Evolutionary conservation across 2,113 vertebrate genomes (phyloP), one percentile per base, ranked within the genome.

Genomic region (Elachura formosa): DNA sequence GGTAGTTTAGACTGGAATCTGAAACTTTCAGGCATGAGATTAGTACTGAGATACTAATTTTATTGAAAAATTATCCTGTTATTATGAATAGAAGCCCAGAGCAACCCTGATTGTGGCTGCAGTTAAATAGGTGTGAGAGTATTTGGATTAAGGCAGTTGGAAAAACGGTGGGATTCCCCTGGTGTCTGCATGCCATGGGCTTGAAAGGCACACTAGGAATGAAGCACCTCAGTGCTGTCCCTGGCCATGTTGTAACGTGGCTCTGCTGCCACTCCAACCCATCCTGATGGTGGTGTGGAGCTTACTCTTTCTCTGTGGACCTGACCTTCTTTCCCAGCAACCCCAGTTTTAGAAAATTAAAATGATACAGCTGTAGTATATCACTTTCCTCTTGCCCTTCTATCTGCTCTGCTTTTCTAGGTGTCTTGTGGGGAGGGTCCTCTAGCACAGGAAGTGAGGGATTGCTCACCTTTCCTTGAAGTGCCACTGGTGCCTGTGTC

Each of bases 241-340:
- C 22, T 54, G 31, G n/a, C 1, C 0, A n/a, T n/a, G n/a, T n/a
- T 1, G 1, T 18, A 48, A 41, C 9, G 5, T 1, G 2, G 45
- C 22, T 21, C 38, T 3, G 17, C 45, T 66, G 14, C 19, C 1
- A 2, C 9, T 68, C 49, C 40, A n/a, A 0, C 5, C 17, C 55
- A 6, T 34, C 78, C 31, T 22, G 16, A 15, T 15, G 6, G 10
- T 3, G 6, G 6, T 52, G 28, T n/a, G 31, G 23, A 91, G 14
- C 0, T 4, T 3, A 5, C 18, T 12, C 26, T 28, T 68, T 36
- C 34, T 61, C 19, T 29, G 5, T 46, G 34, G 26, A 46, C 17
- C 26, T 31, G 16, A 5, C 6, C 14, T 24, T 2, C 6, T 38
- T 76, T 90, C 31, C 36, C 31, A 40, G 15, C 14, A 36, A 33